A percentile compares a stretch with the other conserved stretches of the same genome.
Evolutionary conservation across 2,113 vertebrate genomes (phyloP).

Genomic region (Lagopus leucura): DNA sequence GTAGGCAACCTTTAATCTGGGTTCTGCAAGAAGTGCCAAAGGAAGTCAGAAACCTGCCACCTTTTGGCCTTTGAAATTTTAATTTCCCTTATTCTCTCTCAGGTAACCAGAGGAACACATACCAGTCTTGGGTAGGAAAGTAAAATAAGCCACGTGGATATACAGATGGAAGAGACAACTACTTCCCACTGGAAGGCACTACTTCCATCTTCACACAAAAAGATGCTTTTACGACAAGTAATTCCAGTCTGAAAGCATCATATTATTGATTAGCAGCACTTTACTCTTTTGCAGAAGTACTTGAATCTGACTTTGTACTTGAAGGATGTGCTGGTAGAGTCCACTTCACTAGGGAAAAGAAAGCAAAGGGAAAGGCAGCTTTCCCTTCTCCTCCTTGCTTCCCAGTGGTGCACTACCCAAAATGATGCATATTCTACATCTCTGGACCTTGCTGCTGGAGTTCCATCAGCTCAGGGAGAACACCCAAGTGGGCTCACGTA

Average conservation of each 20-base stretch:
- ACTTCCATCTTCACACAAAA: background rate
- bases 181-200: fast-evolving
- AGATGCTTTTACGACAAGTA: fast-evolving
- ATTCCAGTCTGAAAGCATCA: background rate
- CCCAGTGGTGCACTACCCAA: background rate
- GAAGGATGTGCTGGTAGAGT: fast-evolving
- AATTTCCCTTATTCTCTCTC: background rate
- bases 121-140: background rate
- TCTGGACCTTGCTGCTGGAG: background rate
- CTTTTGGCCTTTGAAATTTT: background rate
- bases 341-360: background rate
- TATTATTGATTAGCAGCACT: background rate
- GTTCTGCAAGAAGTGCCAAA: background rate
- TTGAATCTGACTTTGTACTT: fast-evolving
- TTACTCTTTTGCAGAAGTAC: background rate
- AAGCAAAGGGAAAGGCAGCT: background rate
- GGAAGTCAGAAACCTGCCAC: background rate
- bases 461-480: background rate
- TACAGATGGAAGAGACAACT: background rate
- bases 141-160: background rate
- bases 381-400: background rate
- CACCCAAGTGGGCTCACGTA: background rate
- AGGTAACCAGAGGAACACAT: background rate
- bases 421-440: background rate
- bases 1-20: fast-evolving